phyloP scores from a whole-genome alignment of 2,113 vertebrate genomes.

The Ammodramus savannarum region DNA sequence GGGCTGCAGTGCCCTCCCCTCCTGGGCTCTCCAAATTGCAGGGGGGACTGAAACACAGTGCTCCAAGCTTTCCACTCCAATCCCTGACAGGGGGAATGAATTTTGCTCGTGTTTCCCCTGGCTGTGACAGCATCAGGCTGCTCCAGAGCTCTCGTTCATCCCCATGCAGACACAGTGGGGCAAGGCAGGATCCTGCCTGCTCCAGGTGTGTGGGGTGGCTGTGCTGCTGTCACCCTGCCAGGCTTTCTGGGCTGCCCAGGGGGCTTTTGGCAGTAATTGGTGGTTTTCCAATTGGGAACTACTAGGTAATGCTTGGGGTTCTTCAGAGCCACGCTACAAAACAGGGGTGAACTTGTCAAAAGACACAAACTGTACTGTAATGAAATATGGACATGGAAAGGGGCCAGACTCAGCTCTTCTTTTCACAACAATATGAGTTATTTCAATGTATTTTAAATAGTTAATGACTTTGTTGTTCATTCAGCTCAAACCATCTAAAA shows the following conservation, averaged over 20 bases:
- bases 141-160: background rate
- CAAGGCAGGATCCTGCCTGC: accelerated
- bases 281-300: background rate
- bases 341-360: background rate
- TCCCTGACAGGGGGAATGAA: background rate
- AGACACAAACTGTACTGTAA: background rate
- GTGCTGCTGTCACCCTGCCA: background rate
- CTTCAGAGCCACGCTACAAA: accelerated
- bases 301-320: background rate
- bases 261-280: background rate
- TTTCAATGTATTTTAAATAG: background rate
- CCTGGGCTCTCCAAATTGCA: conserved; percentile 10
- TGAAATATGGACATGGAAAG: background rate
- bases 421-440: background rate
- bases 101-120: background rate
- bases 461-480: background rate
- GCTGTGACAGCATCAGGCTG: background rate
- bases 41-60: conserved; percentile 36
- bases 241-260: background rate
- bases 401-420: background rate
- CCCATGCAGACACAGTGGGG: background rate
- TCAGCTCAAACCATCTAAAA: background rate
- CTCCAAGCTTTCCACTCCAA: background rate
- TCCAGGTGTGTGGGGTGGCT: background rate
- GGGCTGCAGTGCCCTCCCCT: conserved; percentile 3